Base-by-base conservation (phyloP, 2,888 invertebrate genomes). In the Hemaris fuciformis region DNA sequence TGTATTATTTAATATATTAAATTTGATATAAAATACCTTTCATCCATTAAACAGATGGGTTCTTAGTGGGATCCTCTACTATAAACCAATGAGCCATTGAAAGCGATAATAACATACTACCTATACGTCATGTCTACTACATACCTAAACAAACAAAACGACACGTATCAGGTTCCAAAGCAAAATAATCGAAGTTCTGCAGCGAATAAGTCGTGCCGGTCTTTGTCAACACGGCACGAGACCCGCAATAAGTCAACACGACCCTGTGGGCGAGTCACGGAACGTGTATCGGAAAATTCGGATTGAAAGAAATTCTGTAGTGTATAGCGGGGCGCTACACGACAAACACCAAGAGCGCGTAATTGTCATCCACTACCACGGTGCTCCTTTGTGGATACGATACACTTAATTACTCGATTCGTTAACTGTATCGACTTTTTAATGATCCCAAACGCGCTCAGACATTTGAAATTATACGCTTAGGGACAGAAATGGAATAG, bases 241-340 rank as follows among this genome's bases (percentile, higher is more conserved):
- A 70, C 76, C 66, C 68, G 67, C 69, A 80, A 79, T 79, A 83
- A 84, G 81, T 81, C 81, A 84, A 83, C 80, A 83, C 65, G 73
- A 72, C 69, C 70, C 70, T 18, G 38, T 62, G 60, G 63, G 57
- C 69, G 66, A 83, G 83, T 83, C 83, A 84, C 81, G 83, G 83
- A 81, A 64, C 63, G 69, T 71, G 82, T 81, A 85, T 84, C 77
- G 83, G 77, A 77, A 77, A 84, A 85, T 84, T 77, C 71, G 80
- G 75, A 84, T 82, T 81, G 84, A 85, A 88, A 85, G 85, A 84
- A 85, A 84, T 79, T 79, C 74, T 67, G 67, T 73, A 75, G 75
- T 71, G 74, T 68, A 74, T 66, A 72, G 71, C 70, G n/a, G 48
- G 65, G 65, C 58, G 62, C 69, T 73, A 72, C 70, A 75, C 69